Evolutionary conservation across 2,888 invertebrate genomes (phyloP).

Genomic region (Spodoptera exigua): DNA sequence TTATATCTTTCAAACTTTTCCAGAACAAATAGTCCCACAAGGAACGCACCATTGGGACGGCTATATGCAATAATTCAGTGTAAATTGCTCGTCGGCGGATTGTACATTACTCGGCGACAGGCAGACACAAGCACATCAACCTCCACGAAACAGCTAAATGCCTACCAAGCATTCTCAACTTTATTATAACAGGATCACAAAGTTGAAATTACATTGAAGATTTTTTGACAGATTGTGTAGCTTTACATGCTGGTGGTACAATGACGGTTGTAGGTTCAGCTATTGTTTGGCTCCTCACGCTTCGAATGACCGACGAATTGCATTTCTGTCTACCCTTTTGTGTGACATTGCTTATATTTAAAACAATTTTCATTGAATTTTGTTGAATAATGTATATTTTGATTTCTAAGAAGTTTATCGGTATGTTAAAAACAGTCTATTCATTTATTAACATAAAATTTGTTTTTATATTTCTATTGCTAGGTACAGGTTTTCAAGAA

Average conservation of each 20-base stretch:
- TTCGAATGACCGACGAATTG: conserved; percentile 51
- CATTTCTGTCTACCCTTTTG: conserved; percentile 29
- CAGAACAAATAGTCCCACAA: conserved; percentile 58
- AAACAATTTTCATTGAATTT: conserved; percentile 15
- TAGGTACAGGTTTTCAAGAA: too few relatives aligned
- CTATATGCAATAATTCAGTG: conserved; percentile 74
- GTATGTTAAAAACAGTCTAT: too few relatives aligned
- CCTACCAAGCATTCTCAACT: too few relatives aligned
- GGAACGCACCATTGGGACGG: conserved; percentile 62
- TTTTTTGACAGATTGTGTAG: too few relatives aligned
- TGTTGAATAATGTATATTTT: neutral
- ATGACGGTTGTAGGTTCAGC: conserved; percentile 54
- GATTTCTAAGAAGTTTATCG: too few relatives aligned
- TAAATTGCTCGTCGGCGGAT: conserved; percentile 69
- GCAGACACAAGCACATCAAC: too few relatives aligned
- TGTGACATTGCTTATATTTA: conserved; percentile 27
- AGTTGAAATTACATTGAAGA: too few relatives aligned
- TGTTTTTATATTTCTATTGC: too few relatives aligned
- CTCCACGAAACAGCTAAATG: too few relatives aligned
- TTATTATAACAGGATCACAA: too few relatives aligned
- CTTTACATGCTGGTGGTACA: conserved; percentile 18
- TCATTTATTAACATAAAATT: too few relatives aligned
- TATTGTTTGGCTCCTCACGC: conserved; percentile 54
- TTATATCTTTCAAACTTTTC: conserved; percentile 51
- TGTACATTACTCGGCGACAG: conserved; percentile 67